These are phyloP conservation scores for Drosophila anomelani DNA, from an alignment of 2,888 invertebrate species.

Conservation along the genomic window DNA sequence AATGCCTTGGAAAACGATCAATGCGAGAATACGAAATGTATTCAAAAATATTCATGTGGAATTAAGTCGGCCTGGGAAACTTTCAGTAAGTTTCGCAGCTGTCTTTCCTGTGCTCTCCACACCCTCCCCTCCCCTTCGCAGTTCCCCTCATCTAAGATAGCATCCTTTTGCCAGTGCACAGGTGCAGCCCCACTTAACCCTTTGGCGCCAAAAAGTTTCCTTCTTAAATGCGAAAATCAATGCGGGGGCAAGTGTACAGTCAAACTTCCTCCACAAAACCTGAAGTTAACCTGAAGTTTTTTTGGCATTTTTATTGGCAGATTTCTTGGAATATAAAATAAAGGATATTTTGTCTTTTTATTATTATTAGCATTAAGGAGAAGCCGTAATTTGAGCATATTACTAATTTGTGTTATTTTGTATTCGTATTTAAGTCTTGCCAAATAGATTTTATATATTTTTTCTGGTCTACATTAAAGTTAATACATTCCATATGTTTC, in stretches of 20 bases:
- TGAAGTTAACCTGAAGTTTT: too few relatives aligned
- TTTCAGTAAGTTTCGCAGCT: constrained; percentile 34
- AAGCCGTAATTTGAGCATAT: too few relatives aligned
- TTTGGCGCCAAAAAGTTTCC: constrained; percentile 57
- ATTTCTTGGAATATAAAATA: neutral
- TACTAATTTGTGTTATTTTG: too few relatives aligned
- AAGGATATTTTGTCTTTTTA: too few relatives aligned
- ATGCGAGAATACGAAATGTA: constrained; percentile 15
- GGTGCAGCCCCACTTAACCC: constrained; percentile 67
- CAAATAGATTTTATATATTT: too few relatives aligned
- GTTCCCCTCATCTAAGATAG: constrained; percentile 9
- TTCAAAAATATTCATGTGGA: constrained; percentile 50
- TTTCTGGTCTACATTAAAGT: too few relatives aligned
- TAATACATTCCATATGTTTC: too few relatives aligned
- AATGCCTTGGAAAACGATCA: constrained; percentile 38
- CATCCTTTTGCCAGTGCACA: constrained; percentile 64
- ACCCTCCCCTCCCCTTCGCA: neutral
- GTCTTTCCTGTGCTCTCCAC: constrained; percentile 17
- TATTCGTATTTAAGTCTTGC: too few relatives aligned
- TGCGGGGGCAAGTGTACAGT: constrained; percentile 53
- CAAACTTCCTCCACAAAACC: neutral
- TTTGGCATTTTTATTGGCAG: neutral
- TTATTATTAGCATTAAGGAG: too few relatives aligned
- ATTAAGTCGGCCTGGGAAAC: constrained; percentile 46
- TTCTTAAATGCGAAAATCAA: constrained; percentile 70